Evolutionary conservation across 2,113 vertebrate species (phyloP), one percentile per base, ranked within the genome.

Genomic region (Ailuropoda melanoleuca): DNA sequence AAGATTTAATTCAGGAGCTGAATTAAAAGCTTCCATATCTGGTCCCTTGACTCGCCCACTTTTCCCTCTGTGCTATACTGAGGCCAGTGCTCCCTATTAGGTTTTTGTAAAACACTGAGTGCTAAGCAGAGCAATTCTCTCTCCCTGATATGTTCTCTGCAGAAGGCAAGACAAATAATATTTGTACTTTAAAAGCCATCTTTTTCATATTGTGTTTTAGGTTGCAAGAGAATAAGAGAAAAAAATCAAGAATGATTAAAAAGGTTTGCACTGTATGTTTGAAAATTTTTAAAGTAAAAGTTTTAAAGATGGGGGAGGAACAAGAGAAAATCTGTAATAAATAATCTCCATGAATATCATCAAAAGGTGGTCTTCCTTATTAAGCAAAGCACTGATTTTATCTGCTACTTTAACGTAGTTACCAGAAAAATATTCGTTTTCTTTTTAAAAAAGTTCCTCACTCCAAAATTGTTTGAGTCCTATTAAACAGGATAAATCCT

Each of bases 311-410:
- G 17, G 55, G 60, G 18, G 37, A 74, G 21, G 39, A 1, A 77
- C 13, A 12, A 15, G 29, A 72, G 15, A 26, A 26, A 93, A 72
- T 37, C 17, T 75, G 23, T 89, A 82, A 70, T 70, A 94, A 82
- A 24, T 43, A 84, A 93, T 7, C 37, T 70, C 43, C 37, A 72
- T 50, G 43, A 84, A 92, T 93, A 97, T 74, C 74, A 95, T 48
- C 60, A 89, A 92, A 94, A 92, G 37, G 26, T 92, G 56, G 92
- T 50, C 85, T 75, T 55, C 21, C 23, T 97, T 93, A 90, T 50
- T 85, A 93, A 95, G n/a, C 18, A 84, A 62, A 95, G 50, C 29
- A 80, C 6, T 58, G 62, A 60, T 60, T 96, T 93, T 72, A 96
- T 39, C 12, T 84, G 60, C 56, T 93, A 64, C 31, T 94, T 93